A percentile compares a stretch with the other conserved stretches of the same genome.
phyloP scores from a whole-genome alignment of 2,113 vertebrate species.

The Tretioscincus oriximinensis region DNA sequence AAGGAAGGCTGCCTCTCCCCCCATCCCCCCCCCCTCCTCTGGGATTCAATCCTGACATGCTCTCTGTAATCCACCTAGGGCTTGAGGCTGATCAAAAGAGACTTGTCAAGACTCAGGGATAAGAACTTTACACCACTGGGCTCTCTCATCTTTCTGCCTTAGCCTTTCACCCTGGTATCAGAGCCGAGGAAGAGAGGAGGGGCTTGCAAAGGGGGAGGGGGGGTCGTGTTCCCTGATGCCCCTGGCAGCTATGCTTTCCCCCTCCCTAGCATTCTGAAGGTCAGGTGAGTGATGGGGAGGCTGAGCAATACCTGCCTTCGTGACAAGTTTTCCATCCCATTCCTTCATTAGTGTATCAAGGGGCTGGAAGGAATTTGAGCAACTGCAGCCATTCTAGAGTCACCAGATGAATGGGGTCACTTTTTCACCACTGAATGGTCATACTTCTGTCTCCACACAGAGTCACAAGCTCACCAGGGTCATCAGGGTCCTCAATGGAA shows the following conservation, averaged over 20 bases:
- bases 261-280: background rate
- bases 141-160: background rate
- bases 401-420: too few relatives aligned
- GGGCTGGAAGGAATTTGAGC: background rate
- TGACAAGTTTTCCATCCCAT: background rate
- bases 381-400: too few relatives aligned
- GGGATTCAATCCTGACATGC: background rate
- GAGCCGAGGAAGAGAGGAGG: background rate
- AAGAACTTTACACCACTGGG: background rate
- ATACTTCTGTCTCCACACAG: too few relatives aligned
- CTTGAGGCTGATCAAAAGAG: slow-evolving; percentile 16
- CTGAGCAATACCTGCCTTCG: background rate
- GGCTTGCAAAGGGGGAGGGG: background rate
- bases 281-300: background rate
- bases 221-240: background rate
- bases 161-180: background rate
- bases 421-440: too few relatives aligned
- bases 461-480: too few relatives aligned
- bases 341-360: too few relatives aligned
- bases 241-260: too few relatives aligned
- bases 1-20: slow-evolving; percentile 19
- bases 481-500: too few relatives aligned
- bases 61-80: background rate
- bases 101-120: background rate
- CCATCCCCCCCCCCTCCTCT: too few relatives aligned